phyloP scores from a whole-genome alignment of 2,888 invertebrate genomes.

The Limenitis arthemis region DNA sequence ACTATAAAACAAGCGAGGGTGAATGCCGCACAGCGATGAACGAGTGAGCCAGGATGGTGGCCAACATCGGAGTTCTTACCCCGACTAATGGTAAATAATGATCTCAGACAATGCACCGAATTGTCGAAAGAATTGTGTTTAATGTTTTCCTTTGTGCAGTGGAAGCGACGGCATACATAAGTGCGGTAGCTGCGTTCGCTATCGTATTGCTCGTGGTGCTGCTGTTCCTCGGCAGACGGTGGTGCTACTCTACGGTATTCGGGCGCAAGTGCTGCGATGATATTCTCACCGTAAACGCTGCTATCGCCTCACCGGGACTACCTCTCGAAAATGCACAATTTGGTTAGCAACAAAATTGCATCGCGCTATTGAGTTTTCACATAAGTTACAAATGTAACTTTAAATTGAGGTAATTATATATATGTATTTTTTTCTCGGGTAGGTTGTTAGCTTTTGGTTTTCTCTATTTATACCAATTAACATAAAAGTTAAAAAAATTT shows the following conservation, averaged over 20 bases:
- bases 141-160: constrained; percentile 60
- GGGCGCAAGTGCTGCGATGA: constrained; percentile 57
- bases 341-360: constrained; percentile 51
- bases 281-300: constrained; percentile 58
- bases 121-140: constrained; percentile 18
- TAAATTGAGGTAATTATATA: no score
- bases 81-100: constrained; percentile 58
- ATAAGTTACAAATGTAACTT: no score
- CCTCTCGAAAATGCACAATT: constrained; percentile 59
- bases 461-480: no score
- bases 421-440: no score
- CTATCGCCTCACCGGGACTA: constrained; percentile 45
- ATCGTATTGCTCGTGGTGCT: constrained; percentile 87
- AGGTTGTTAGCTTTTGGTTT: no score
- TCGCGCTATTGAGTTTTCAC: no score
- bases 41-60: constrained; percentile 49
- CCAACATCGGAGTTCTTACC: constrained; percentile 56
- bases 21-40: constrained; percentile 24
- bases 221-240: constrained; percentile 88
- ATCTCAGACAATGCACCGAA: constrained; percentile 17
- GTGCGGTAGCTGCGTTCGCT: constrained; percentile 88
- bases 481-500: no score
- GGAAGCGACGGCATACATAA: constrained; percentile 91
- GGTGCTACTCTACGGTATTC: constrained; percentile 58
- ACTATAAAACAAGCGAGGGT: constrained; percentile 8